Conservation (phyloP, 2,113 vertebrate species). For the Mus pahari region DNA sequence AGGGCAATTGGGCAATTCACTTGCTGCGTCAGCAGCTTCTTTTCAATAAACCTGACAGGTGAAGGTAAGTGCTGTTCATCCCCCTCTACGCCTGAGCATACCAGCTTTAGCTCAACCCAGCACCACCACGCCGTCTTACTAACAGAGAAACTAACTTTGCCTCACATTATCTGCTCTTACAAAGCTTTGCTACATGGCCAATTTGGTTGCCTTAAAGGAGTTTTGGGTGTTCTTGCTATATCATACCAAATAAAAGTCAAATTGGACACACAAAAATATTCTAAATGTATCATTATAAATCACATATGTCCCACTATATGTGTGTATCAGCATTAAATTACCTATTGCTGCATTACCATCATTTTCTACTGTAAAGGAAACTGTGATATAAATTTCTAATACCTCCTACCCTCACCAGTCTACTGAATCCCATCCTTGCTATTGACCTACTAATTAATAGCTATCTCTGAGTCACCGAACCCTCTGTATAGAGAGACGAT, state of each 20-base stretch:
- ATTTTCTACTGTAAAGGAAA: background rate
- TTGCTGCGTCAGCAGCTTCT: background rate
- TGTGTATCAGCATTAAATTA: background rate
- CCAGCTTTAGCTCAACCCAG: background rate
- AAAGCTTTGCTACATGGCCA: slow-evolving; percentile 16
- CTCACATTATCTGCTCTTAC: background rate
- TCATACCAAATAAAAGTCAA: background rate
- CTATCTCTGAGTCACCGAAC: background rate
- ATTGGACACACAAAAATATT: background rate
- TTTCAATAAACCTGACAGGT: background rate
- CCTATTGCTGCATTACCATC: background rate
- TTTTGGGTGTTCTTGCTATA: background rate
- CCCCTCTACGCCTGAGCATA: background rate
- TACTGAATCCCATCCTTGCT: background rate
- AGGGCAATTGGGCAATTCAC: background rate
- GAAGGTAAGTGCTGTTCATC: background rate
- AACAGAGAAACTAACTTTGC: background rate
- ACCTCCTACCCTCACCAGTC: background rate
- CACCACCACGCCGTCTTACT: background rate
- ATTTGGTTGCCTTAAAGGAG: background rate
- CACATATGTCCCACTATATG: background rate
- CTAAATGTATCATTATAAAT: background rate
- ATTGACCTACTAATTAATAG: background rate
- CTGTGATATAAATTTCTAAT: background rate
- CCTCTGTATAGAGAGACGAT: background rate